Evolutionary conservation across 2,888 invertebrate species (phyloP), one percentile per base, ranked within the genome.

Genomic region (Orchesella flavescens): DNA sequence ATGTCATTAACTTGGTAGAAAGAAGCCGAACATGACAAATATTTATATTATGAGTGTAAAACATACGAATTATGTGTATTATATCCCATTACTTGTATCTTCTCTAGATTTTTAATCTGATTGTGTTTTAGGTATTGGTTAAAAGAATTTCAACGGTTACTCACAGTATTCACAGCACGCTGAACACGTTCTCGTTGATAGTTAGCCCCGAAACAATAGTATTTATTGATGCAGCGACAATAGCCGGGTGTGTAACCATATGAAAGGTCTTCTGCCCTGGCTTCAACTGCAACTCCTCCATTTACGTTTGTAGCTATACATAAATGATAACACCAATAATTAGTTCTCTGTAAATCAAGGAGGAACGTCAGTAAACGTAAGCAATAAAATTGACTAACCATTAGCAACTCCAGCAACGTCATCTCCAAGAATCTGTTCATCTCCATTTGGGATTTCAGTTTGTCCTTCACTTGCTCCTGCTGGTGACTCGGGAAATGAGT

Each of bases 131-230:
- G n/a, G n/a, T n/a, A n/a, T n/a, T n/a, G n/a, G n/a, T n/a, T n/a
- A n/a, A n/a, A n/a, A 9, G 13, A 46, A 46, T 59, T 59, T 12
- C 1, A 59, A 10, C 1, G 1, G 12, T 3, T 66, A 15, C 55
- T 77, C 81, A 88, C 88, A 1, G 86, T 88, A 69, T 88, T 88
- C 7, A 88, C 77, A 21, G 87, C 87, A 49, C 87, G 72, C 21
- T 82, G 73, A 13, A 80, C 79, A 12, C 84, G 80, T n/a, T 84
- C 74, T 53, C 78, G 83, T 23, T 83, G 77, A 34, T 83, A 84
- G 17, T 85, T 84, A 9, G 84, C 80, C 0, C 86, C 86, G 43
- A 83, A 74, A 59, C 88, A 88, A 49, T 87, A 87, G 23, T 87
- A 86, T 23, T 85, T 86, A 44, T 71, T 85, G 10, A 85, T 83